Evolutionary conservation across 2,113 vertebrate genomes (phyloP).

Genomic region (Myodes glareolus): DNA sequence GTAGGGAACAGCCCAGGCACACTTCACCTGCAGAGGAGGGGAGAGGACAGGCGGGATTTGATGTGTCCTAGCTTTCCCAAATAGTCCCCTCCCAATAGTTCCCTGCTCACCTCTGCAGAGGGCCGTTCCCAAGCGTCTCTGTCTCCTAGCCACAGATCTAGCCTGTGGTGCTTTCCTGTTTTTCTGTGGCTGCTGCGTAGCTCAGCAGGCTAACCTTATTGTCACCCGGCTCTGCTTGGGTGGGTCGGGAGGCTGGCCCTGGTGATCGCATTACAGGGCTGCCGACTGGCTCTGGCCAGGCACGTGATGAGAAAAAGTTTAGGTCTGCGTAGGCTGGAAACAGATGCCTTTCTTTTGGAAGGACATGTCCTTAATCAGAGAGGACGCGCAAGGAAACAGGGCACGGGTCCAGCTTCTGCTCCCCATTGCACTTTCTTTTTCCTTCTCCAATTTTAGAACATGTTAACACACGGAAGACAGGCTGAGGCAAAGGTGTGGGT

Average conservation of each 20-base stretch:
- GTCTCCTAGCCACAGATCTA: not conserved
- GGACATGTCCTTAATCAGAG: not conserved
- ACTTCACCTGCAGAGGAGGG: not conserved
- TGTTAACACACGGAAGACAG: not conserved
- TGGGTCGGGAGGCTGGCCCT: slow-evolving; percentile 19
- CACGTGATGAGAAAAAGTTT: slow-evolving; percentile 79
- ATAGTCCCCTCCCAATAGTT: not conserved
- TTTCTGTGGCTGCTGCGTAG: not conserved
- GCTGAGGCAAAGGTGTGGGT: not conserved
- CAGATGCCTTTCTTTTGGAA: slow-evolving; percentile 33
- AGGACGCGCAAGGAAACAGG: not conserved
- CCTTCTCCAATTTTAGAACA: not conserved
- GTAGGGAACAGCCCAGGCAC: not conserved
- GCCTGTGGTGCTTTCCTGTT: not conserved
- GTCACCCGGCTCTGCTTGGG: not conserved
- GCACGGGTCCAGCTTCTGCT: not conserved
- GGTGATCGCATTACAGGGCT: slow-evolving; percentile 56
- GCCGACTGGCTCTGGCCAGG: slow-evolving; percentile 76
- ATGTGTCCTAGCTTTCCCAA: not conserved
- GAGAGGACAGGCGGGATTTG: not conserved
- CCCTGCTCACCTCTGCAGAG: slow-evolving; percentile 53
- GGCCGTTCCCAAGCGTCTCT: slow-evolving; percentile 1
- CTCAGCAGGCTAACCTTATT: not conserved
- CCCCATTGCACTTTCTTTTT: not conserved
- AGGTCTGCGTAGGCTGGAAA: slow-evolving; percentile 62